These are phyloP conservation scores for Hydrocynus forskahlii DNA, from an alignment of 2,797 vertebrate genomes.

Conservation along the genomic window DNA sequence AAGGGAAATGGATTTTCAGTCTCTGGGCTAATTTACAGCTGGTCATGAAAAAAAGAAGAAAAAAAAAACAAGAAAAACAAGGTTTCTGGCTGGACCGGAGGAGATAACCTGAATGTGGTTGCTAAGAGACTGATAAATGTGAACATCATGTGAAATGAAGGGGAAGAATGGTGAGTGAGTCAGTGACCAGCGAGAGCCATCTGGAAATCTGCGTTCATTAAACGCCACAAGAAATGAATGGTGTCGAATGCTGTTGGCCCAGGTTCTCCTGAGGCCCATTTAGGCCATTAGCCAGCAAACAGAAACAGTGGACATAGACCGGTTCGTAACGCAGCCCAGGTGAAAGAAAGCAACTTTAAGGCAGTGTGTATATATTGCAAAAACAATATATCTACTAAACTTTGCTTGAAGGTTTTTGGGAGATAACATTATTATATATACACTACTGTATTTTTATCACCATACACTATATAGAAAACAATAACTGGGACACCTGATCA, in stretches of 20 bases:
- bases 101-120: constrained; percentile 21
- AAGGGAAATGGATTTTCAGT: constrained; percentile 9
- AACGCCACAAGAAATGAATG: constrained; percentile 14
- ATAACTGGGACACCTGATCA: no score
- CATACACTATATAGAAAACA: no score
- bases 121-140: constrained; percentile 35
- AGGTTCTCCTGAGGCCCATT: not conserved
- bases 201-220: constrained; percentile 23
- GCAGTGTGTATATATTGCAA: no score
- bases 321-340: not conserved
- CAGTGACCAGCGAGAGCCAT: constrained; percentile 26
- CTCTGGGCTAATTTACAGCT: constrained; percentile 18
- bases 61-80: not conserved
- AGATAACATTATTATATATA: no score
- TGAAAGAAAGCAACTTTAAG: not conserved
- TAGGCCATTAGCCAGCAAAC: not conserved
- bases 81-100: constrained; percentile 8
- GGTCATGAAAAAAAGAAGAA: not conserved
- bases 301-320: not conserved
- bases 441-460: no score
- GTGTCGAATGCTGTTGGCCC: not conserved
- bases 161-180: constrained; percentile 16
- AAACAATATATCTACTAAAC: no score
- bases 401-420: no score
- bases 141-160: constrained; percentile 26